These are phyloP conservation scores for Arctocebus calabarensis DNA, from an alignment of 2,797 vertebrate species.

Conservation along the genomic window DNA sequence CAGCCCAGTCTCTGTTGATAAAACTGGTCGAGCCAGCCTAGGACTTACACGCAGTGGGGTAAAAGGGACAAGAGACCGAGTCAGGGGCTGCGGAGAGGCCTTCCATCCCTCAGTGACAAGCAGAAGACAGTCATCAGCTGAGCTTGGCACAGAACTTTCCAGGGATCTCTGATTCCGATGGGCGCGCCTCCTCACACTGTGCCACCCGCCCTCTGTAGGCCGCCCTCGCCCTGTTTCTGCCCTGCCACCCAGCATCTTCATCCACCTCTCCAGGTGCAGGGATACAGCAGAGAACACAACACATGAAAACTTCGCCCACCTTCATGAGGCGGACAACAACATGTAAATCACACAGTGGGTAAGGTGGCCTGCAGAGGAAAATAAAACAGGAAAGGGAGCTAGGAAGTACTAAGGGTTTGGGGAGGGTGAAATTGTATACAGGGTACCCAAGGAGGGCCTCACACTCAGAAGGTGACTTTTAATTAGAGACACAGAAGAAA, in stretches of 20 bases:
- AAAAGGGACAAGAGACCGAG: not conserved
- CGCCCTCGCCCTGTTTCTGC: not conserved
- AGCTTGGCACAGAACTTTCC: not conserved
- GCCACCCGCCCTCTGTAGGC: not conserved
- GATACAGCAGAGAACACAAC: not conserved
- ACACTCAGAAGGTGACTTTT: not conserved
- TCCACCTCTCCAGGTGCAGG: not conserved
- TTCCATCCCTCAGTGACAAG: not conserved
- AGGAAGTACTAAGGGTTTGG: not conserved
- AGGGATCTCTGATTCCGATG: not conserved
- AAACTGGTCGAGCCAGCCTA: not conserved
- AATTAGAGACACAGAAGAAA: not conserved
- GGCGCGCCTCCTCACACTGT: accelerated
- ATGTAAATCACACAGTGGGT: accelerated
- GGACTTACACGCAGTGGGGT: not conserved
- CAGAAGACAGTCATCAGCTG: not conserved
- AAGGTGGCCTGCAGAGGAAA: not conserved
- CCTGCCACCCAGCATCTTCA: not conserved
- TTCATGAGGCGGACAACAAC: accelerated
- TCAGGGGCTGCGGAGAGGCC: not conserved
- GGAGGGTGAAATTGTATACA: accelerated
- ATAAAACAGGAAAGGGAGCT: too few relatives aligned
- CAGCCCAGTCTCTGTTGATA: not conserved
- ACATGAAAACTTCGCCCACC: not conserved
- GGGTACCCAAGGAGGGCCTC: not conserved